A percentile compares a stretch with the other conserved stretches of the same genome.
These are phyloP conservation scores for Listronotus bonariensis DNA, from an alignment of 1,140 invertebrate species.

Conservation along the genomic window DNA sequence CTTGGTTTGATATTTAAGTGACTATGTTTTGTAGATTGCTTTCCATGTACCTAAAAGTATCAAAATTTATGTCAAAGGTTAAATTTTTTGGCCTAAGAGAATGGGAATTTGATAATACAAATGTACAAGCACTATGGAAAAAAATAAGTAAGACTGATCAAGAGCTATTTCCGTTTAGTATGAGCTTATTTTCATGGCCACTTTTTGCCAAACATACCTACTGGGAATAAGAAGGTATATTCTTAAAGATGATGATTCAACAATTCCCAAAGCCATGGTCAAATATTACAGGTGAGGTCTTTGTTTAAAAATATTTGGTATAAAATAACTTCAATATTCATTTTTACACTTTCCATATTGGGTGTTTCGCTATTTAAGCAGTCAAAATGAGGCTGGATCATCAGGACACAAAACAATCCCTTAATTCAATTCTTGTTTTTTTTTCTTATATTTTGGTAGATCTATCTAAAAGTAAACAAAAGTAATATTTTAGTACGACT, in stretches of 20 bases:
- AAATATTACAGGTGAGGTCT: neutral
- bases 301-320: too few relatives aligned
- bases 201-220: neutral
- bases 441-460: too few relatives aligned
- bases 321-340: too few relatives aligned
- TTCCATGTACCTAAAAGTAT: neutral
- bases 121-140: neutral
- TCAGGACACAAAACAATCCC: too few relatives aligned
- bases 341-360: too few relatives aligned
- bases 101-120: conserved; percentile 4
- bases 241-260: conserved; percentile 3
- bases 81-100: conserved; percentile 3
- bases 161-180: conserved; percentile 1
- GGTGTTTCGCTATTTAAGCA: too few relatives aligned
- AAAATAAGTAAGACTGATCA: neutral
- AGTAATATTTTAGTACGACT: too few relatives aligned
- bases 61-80: neutral
- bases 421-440: too few relatives aligned
- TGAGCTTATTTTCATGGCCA: neutral
- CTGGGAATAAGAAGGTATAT: conserved; percentile 1
- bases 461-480: too few relatives aligned
- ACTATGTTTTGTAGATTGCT: neutral
- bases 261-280: neutral
- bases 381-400: too few relatives aligned
- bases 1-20: neutral